These are phyloP conservation scores for Trachelus tabidus DNA, from an alignment of 2,888 invertebrate species.

Conservation along the genomic window DNA sequence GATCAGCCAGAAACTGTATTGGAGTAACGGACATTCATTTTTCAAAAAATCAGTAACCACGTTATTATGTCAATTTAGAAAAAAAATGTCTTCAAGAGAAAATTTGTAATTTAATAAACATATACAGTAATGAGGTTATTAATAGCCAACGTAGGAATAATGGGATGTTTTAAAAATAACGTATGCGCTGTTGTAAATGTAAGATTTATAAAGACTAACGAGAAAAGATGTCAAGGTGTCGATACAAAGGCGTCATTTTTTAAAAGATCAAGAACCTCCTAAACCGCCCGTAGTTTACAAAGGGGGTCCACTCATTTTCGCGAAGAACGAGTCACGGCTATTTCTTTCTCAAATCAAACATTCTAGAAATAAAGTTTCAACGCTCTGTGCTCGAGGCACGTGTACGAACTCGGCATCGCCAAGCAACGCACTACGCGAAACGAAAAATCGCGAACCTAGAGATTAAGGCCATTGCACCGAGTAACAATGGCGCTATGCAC, in stretches of 20 bases:
- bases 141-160: neutral
- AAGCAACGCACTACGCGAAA: constrained; percentile 15
- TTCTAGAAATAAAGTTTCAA: constrained; percentile 63
- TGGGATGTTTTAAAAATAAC: neutral
- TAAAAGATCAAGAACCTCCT: constrained; percentile 58
- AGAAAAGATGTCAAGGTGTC: neutral
- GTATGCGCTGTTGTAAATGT: neutral
- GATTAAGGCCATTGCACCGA: constrained; percentile 63
- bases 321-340: constrained; percentile 49
- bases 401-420: constrained; percentile 19
- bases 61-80: neutral
- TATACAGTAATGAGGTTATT: neutral
- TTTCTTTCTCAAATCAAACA: constrained; percentile 62
- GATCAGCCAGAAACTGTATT: neutral
- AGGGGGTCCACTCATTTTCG: constrained; percentile 27
- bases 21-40: neutral
- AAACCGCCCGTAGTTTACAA: constrained; percentile 51
- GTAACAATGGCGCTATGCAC: neutral
- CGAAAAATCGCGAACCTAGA: constrained; percentile 26
- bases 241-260: neutral
- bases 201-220: neutral
- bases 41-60: neutral
- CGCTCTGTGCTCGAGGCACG: constrained; percentile 31
- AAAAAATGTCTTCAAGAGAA: neutral
- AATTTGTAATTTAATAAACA: neutral